These are phyloP conservation scores for Platerodrilus igneus DNA, from an alignment of 2,888 invertebrate species.

Conservation along the genomic window DNA sequence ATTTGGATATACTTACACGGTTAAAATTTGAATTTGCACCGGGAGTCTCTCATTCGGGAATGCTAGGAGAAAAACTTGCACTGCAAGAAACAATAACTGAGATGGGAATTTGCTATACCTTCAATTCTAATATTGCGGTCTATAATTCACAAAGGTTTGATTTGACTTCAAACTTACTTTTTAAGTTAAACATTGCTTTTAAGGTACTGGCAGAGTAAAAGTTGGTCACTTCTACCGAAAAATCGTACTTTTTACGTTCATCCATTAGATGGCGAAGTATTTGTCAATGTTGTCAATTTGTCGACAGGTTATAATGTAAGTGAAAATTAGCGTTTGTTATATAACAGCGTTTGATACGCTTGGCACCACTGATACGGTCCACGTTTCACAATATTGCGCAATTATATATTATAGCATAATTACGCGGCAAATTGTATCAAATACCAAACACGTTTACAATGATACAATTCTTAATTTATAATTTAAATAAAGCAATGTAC, in stretches of 20 bases:
- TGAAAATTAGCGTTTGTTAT: too few species aligned
- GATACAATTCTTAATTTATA: too few species aligned
- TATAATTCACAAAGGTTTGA: constrained; percentile 57
- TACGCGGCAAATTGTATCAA: too few species aligned
- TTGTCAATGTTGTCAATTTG: constrained; percentile 67
- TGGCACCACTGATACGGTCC: too few species aligned
- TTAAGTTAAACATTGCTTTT: too few species aligned
- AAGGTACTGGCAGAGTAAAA: constrained; percentile 57
- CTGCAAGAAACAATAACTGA: constrained; percentile 62
- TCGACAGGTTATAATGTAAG: constrained; percentile 63
- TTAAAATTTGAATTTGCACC: constrained; percentile 53
- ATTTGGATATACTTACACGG: constrained; percentile 54
- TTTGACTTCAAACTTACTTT: too few species aligned
- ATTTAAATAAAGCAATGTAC: too few species aligned
- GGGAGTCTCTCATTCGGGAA: constrained; percentile 43
- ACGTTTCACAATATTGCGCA: too few species aligned
- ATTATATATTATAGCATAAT: too few species aligned
- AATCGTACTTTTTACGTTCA: constrained; percentile 57
- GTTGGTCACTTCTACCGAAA: constrained; percentile 52
- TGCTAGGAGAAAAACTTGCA: constrained; percentile 30
- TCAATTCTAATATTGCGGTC: constrained; percentile 61
- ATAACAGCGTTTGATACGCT: too few species aligned
- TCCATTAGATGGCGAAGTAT: constrained; percentile 71
- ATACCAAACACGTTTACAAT: too few species aligned
- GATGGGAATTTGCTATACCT: constrained; percentile 65